These are phyloP conservation scores for Oncorhynchus nerka DNA, from an alignment of 2,113 vertebrate species.

Conservation along the genomic window DNA sequence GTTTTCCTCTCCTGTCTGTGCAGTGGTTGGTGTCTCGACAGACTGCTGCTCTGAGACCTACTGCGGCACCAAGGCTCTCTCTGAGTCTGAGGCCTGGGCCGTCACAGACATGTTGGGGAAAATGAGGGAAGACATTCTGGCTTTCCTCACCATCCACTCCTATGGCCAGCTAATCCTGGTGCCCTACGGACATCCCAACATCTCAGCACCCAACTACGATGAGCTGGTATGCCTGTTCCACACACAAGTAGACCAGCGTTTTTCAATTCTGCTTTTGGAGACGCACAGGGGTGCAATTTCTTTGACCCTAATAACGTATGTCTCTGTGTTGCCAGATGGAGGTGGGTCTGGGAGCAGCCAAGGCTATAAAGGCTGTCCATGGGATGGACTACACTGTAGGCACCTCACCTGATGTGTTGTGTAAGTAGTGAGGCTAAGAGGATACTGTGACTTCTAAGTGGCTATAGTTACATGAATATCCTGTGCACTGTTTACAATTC, in stretches of 20 bases:
- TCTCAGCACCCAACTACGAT: conserved; percentile 74
- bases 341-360: conserved; percentile 80
- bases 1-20: not conserved
- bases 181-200: conserved; percentile 79
- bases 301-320: too few species aligned
- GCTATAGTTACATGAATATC: too few species aligned
- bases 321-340: conserved; percentile 73
- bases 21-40: conserved; percentile 75
- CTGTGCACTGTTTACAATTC: too few species aligned
- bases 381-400: conserved; percentile 82
- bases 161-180: conserved; percentile 81
- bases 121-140: conserved; percentile 70
- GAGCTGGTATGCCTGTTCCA: conserved; percentile 75
- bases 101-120: conserved; percentile 70
- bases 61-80: conserved; percentile 70
- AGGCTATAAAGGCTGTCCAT: conserved; percentile 78
- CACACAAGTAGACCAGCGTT: too few species aligned
- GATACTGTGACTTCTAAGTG: too few species aligned
- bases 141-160: conserved; percentile 86
- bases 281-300: too few species aligned
- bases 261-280: too few species aligned
- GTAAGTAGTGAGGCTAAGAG: conserved; percentile 50
- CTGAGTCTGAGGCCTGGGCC: conserved; percentile 78
- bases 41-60: conserved; percentile 72
- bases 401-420: conserved; percentile 64